Conservation (phyloP, 2,888 invertebrate species). For the Pachycephus smyrnensis region DNA sequence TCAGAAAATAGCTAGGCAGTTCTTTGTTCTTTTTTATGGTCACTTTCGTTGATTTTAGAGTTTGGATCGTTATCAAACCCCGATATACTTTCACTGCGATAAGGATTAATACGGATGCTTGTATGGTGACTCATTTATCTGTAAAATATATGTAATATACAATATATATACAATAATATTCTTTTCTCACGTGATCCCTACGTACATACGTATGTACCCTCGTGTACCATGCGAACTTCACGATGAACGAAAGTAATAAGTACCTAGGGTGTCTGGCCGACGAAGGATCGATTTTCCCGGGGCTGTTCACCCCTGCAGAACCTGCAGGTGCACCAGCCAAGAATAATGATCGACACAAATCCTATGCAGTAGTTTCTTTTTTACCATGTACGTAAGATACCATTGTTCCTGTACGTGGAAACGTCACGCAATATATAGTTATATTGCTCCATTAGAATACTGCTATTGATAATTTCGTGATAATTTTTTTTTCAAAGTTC, state of each 20-base stretch:
- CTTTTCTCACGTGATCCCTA: not conserved
- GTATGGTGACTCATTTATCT: not conserved
- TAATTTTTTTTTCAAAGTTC: not conserved
- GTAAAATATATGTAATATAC: not conserved
- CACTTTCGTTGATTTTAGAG: not conserved
- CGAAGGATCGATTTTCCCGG: conserved; percentile 48
- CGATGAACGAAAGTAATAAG: conserved; percentile 27
- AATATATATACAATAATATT: not conserved
- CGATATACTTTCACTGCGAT: not conserved
- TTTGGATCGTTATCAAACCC: not conserved
- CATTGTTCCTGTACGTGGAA: not conserved
- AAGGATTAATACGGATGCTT: not conserved
- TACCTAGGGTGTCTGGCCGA: not conserved
- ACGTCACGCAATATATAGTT: not conserved
- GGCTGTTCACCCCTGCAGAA: conserved; percentile 52
- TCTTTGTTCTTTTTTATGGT: not conserved
- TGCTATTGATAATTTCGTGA: not conserved
- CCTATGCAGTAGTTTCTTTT: not conserved
- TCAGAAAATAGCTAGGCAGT: not conserved
- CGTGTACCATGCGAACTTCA: not conserved
- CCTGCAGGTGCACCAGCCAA: conserved; percentile 39
- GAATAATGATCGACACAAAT: conserved; percentile 32
- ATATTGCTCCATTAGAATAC: not conserved
- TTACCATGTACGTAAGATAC: not conserved
- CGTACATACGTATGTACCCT: not conserved